phyloP scores from a whole-genome alignment of 2,113 vertebrate species.

The Sisor rabdophorus region DNA sequence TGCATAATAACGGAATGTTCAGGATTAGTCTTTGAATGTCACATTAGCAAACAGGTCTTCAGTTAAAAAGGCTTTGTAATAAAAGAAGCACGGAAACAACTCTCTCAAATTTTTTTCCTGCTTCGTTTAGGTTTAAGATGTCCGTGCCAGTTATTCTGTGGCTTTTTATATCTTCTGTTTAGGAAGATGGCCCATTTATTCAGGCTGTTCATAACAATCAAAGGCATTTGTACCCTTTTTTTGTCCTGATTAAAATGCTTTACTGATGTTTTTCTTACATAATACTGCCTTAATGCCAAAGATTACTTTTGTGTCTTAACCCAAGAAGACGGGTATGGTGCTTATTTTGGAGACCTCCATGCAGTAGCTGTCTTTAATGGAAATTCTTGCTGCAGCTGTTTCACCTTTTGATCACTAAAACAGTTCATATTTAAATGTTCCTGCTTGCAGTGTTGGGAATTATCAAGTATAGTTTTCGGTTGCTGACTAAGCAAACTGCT shows the following conservation, averaged over 20 bases:
- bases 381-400: constrained; percentile 17
- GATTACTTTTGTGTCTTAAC: constrained; percentile 16
- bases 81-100: not conserved
- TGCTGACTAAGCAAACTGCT: constrained; percentile 31
- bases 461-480: not conserved
- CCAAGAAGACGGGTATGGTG: constrained; percentile 28
- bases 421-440: constrained; percentile 1
- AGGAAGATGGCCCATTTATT: not conserved
- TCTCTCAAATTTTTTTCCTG: constrained; percentile 1
- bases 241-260: constrained; percentile 6
- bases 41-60: constrained; percentile 1
- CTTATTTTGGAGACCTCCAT: constrained; percentile 31
- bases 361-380: not conserved
- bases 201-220: not conserved
- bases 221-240: not conserved
- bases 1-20: not conserved
- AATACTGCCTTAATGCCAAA: constrained; percentile 35
- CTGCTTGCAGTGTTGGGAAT: constrained; percentile 19
- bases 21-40: not conserved
- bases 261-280: constrained; percentile 14
- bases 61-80: constrained; percentile 32
- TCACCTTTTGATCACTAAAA: constrained; percentile 5
- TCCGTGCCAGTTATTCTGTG: not conserved
- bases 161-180: constrained; percentile 4
- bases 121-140: not conserved